These are phyloP conservation scores for Ophion ellenae DNA, from an alignment of 2,888 invertebrate genomes.

Conservation along the genomic window DNA sequence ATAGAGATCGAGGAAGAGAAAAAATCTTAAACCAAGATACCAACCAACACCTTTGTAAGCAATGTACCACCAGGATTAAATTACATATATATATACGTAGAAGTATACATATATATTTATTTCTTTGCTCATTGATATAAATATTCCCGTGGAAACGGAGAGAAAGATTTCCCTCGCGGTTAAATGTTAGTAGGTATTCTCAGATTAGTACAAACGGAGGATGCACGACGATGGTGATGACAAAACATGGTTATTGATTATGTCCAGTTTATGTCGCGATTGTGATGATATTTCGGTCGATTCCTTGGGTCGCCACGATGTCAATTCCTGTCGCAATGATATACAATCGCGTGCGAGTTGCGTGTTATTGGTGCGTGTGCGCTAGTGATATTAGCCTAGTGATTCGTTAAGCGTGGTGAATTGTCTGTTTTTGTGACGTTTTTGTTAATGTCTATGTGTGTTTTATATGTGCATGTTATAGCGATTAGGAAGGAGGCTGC, in stretches of 20 bases:
- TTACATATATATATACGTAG: conserved; percentile 24
- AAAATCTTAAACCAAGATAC: conserved; percentile 79
- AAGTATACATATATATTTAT: background rate
- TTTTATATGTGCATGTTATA: background rate
- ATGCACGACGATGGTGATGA: background rate
- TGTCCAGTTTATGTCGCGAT: conserved; percentile 26
- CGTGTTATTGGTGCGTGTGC: conserved; percentile 36
- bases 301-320: conserved; percentile 26
- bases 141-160: background rate
- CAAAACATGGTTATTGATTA: conserved; percentile 20
- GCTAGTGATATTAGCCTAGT: conserved; percentile 52
- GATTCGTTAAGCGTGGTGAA: conserved; percentile 45
- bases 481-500: background rate
- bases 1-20: conserved; percentile 66
- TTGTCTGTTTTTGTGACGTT: background rate
- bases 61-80: conserved; percentile 77
- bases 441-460: conserved; percentile 44
- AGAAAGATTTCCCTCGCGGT: conserved; percentile 33
- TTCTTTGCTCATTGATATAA: background rate
- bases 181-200: conserved; percentile 52
- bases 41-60: conserved; percentile 80
- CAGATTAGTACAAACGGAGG: conserved; percentile 14
- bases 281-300: conserved; percentile 38
- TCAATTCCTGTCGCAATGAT: conserved; percentile 48
- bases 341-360: conserved; percentile 41